Conservation (phyloP, 53 echinoderm and acorn worm species). For the Zoroaster sp. region DNA sequence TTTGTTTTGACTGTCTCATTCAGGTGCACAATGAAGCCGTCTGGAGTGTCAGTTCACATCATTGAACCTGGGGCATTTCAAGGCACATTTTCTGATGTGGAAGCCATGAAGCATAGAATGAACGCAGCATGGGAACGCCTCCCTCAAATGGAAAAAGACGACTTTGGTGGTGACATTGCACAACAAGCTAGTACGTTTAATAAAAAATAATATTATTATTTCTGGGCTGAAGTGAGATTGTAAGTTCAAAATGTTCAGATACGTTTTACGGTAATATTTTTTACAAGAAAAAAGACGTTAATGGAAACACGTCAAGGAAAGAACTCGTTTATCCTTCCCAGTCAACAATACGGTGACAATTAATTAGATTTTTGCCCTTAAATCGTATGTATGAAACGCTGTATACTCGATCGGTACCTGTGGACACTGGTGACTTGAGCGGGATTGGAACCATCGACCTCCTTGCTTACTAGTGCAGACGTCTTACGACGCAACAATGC, state of each 20-base stretch:
- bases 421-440: too few relatives aligned
- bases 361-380: too few relatives aligned
- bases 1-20: not conserved
- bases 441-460: too few relatives aligned
- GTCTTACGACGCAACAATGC: too few relatives aligned
- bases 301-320: too few relatives aligned
- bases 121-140: slow-evolving; percentile 9
- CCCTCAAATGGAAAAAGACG: not conserved
- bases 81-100: slow-evolving; percentile 15
- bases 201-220: too few relatives aligned
- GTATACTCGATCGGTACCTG: too few relatives aligned
- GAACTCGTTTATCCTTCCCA: too few relatives aligned
- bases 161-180: slow-evolving; percentile 28
- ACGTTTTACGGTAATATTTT: not conserved
- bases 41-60: slow-evolving; percentile 8
- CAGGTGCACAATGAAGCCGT: slow-evolving; percentile 9
- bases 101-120: slow-evolving; percentile 30
- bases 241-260: not conserved
- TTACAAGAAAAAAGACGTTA: too few relatives aligned
- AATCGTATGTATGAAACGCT: too few relatives aligned
- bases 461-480: too few relatives aligned
- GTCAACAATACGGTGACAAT: too few relatives aligned
- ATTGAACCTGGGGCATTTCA: slow-evolving; percentile 28
- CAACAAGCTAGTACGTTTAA: slow-evolving; percentile 10
- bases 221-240: not conserved